These are phyloP conservation scores for Ianthella basta DNA, from an alignment of 37 sponge, comb jelly and placozoan genomes.

Conservation along the genomic window DNA sequence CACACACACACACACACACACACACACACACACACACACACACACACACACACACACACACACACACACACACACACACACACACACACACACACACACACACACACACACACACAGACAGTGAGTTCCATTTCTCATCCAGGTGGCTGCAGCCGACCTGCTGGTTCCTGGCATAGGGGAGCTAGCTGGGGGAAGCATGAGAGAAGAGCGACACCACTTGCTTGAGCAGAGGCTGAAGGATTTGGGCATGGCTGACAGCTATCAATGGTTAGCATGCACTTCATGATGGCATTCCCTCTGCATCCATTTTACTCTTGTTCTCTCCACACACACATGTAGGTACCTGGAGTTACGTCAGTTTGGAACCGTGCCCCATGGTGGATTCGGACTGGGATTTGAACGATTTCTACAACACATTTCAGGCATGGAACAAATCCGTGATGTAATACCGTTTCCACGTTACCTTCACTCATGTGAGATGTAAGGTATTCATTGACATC, in stretches of 20 bases:
- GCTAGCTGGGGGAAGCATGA: slow-evolving; percentile 57
- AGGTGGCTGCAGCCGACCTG: slow-evolving; percentile 54
- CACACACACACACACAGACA: too few species aligned
- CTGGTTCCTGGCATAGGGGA: slow-evolving; percentile 65
- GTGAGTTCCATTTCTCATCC: too few species aligned
- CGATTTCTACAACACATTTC: slow-evolving; percentile 74
- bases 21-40: slow-evolving; percentile 13
- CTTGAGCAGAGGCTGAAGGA: slow-evolving; percentile 30
- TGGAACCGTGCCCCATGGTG: slow-evolving; percentile 92
- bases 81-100: too few species aligned
- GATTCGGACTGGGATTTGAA: slow-evolving; percentile 96
- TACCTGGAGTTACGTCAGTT: slow-evolving; percentile 84
- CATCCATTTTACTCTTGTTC: too few species aligned
- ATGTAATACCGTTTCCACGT: slow-evolving; percentile 88
- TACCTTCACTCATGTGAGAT: slow-evolving; percentile 77
- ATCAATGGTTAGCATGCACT: slow-evolving; percentile 34
- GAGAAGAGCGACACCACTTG: slow-evolving; percentile 51
- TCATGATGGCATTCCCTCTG: neutral
- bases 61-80: slow-evolving; percentile 66
- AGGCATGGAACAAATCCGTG: slow-evolving; percentile 79
- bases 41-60: slow-evolving; percentile 61
- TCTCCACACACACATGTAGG: slow-evolving; percentile 47
- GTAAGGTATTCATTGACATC: slow-evolving; percentile 31
- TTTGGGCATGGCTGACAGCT: slow-evolving; percentile 11
- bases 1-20: neutral